phyloP scores from a whole-genome alignment of 2,113 vertebrate species.

The Trinectes maculatus region DNA sequence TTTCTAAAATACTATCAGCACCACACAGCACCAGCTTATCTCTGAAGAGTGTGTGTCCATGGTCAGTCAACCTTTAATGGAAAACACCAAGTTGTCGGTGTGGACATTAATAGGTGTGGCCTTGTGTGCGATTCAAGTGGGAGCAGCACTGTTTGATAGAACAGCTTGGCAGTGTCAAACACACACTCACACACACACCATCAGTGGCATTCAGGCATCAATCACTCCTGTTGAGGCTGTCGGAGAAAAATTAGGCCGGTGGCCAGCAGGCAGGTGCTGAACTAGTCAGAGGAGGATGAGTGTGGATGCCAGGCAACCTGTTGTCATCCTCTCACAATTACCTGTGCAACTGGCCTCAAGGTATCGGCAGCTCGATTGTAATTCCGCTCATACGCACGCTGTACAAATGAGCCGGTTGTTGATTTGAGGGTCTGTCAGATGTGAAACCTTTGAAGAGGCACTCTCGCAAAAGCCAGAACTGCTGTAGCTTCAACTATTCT shows the following conservation, averaged over 20 bases:
- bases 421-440: not conserved
- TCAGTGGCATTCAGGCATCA: conserved; percentile 70
- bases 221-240: conserved; percentile 71
- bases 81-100: conserved; percentile 9
- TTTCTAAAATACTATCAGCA: conserved; percentile 35
- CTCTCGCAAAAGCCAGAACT: not conserved
- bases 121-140: conserved; percentile 51
- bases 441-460: conserved; percentile 5
- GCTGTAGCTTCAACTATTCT: no score
- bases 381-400: conserved; percentile 63
- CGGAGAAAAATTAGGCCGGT: conserved; percentile 54
- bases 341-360: conserved; percentile 49
- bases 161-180: conserved; percentile 44
- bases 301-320: conserved; percentile 66
- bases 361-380: conserved; percentile 63
- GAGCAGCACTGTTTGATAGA: conserved; percentile 26
- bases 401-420: conserved; percentile 30
- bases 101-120: conserved; percentile 51
- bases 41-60: not conserved
- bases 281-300: conserved; percentile 66
- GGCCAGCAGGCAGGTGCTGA: conserved; percentile 71
- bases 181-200: conserved; percentile 17
- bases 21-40: conserved; percentile 26
- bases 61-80: conserved; percentile 1
- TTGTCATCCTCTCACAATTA: conserved; percentile 69